Percentiles rank a stretch among this genome's conserved stretches.
Evolutionary conservation across 2,113 vertebrate genomes (phyloP).

Genomic region (Tragulus kanchil): DNA sequence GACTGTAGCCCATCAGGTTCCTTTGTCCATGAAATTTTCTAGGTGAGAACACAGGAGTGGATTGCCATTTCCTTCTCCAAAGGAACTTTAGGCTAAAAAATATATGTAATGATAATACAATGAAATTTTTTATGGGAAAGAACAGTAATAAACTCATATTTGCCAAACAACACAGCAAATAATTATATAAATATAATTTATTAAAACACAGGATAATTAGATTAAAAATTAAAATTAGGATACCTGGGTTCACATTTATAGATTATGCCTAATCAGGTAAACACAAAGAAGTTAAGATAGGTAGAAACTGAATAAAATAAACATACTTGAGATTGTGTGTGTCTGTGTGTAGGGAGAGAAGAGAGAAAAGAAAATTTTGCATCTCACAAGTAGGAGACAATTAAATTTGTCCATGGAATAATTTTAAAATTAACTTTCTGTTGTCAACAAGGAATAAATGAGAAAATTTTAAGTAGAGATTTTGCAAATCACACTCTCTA

Average conservation of each 20-base stretch:
- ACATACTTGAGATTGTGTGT: neutral
- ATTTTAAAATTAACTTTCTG: neutral
- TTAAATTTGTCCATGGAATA: neutral
- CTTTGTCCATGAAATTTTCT: too few relatives aligned
- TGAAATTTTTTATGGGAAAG: neutral
- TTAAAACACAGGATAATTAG: neutral
- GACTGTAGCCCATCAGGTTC: too few relatives aligned
- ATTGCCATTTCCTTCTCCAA: too few relatives aligned
- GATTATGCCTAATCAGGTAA: neutral
- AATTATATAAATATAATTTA: neutral
- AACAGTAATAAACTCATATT: neutral
- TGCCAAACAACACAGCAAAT: neutral
- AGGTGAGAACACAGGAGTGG: too few relatives aligned
- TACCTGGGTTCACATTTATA: neutral
- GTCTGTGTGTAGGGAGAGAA: neutral
- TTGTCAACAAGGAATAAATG: neutral
- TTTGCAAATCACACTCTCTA: neutral
- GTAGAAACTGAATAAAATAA: neutral
- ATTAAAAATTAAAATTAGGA: constrained; percentile 3
- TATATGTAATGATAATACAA: neutral
- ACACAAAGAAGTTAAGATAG: neutral
- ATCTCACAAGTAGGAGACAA: neutral
- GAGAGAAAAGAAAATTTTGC: neutral
- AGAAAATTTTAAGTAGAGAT: neutral
- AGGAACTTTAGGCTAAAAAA: neutral